A percentile compares a stretch with the other conserved stretches of the same genome.
Conservation (phyloP, 1,140 invertebrate genomes). For the Lasaia peninsularis region DNA sequence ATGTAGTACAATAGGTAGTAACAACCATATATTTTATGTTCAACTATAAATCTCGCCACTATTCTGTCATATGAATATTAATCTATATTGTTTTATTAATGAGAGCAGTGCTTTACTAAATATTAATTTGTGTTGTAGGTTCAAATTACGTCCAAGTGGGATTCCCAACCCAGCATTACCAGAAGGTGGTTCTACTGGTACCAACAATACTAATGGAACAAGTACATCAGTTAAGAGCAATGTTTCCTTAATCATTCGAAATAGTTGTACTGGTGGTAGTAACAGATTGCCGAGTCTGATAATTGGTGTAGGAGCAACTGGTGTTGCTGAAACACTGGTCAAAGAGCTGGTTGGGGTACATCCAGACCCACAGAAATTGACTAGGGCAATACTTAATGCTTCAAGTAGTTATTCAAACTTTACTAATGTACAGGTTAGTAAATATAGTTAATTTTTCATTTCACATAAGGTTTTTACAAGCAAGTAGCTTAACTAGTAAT, state of each 20-base stretch:
- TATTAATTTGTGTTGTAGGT: slow-evolving; percentile 37
- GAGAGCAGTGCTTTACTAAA: background rate
- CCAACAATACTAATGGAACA: slow-evolving; percentile 46
- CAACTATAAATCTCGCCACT: too few relatives aligned
- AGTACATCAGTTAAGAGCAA: slow-evolving; percentile 54
- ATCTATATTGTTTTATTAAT: too few relatives aligned
- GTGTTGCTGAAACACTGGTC: slow-evolving; percentile 52
- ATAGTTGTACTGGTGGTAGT: slow-evolving; percentile 55
- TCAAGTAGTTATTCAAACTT: slow-evolving; percentile 63
- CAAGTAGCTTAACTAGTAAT: too few relatives aligned
- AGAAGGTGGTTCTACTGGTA: slow-evolving; percentile 69
- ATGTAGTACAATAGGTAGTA: too few relatives aligned
- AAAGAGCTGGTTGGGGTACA: slow-evolving; percentile 55
- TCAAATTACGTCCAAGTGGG: slow-evolving; percentile 59
- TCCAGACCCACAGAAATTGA: slow-evolving; percentile 57
- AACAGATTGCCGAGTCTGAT: slow-evolving; percentile 46
- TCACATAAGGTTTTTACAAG: too few relatives aligned
- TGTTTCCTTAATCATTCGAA: slow-evolving; percentile 48
- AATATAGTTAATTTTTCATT: background rate
- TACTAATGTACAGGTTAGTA: slow-evolving; percentile 59
- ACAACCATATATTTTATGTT: too few relatives aligned
- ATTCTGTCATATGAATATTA: too few relatives aligned
- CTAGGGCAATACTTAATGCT: slow-evolving; percentile 54
- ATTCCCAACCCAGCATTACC: slow-evolving; percentile 66
- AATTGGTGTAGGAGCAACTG: slow-evolving; percentile 48